Percentiles rank a stretch among this genome's conserved stretches.
Evolutionary conservation across 2,113 vertebrate genomes (phyloP).

Genomic region (Petroica traversi): DNA sequence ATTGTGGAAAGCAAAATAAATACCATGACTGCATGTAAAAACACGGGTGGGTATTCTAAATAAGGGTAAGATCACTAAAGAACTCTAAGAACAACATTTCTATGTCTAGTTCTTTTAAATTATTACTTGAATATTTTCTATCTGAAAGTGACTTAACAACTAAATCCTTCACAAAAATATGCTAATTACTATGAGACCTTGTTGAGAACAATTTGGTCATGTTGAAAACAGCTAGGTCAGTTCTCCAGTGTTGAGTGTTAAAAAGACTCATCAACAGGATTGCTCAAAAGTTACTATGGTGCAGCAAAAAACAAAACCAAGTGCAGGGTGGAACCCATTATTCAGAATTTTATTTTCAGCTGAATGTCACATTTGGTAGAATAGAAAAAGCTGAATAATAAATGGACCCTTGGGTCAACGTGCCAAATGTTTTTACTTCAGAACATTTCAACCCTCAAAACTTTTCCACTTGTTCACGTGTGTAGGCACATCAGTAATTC

Average conservation of each 20-base stretch:
- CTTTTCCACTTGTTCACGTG: neutral
- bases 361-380: neutral
- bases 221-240: neutral
- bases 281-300: neutral
- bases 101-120: neutral
- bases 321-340: neutral
- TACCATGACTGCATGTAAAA: neutral
- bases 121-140: neutral
- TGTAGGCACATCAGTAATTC: neutral
- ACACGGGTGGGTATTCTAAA: neutral
- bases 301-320: neutral
- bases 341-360: neutral
- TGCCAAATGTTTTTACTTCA: neutral
- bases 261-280: neutral
- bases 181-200: neutral
- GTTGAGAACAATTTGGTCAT: neutral
- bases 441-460: neutral
- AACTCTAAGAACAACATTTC: neutral
- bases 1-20: conserved; percentile 38
- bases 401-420: neutral
- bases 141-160: neutral
- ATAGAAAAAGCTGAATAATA: neutral
- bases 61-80: neutral
- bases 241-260: neutral
- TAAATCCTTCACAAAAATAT: neutral